A percentile compares a stretch with the other conserved stretches of the same genome.
These are phyloP conservation scores for Diaperis boleti DNA, from an alignment of 2,888 invertebrate species.

Conservation along the genomic window DNA sequence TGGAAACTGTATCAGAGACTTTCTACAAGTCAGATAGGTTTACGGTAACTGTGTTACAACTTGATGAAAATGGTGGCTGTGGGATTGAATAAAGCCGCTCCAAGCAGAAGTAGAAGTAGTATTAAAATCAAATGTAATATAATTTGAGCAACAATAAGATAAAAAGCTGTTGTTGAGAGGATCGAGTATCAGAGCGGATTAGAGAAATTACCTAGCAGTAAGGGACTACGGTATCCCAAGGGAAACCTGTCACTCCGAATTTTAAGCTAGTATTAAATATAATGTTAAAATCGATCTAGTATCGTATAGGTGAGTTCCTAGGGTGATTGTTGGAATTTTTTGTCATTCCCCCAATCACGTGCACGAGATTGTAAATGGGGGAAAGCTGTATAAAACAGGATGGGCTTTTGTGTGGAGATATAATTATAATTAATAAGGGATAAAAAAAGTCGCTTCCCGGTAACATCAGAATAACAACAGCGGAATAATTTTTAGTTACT, in stretches of 20 bases:
- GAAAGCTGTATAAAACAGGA: constrained; percentile 39
- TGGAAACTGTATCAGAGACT: too few relatives aligned
- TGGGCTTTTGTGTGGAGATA: constrained; percentile 46
- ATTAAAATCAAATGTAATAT: constrained; percentile 55
- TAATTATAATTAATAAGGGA: constrained; percentile 61
- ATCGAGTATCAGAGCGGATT: constrained; percentile 51
- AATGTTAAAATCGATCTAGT: constrained; percentile 23
- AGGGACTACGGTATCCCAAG: constrained; percentile 53
- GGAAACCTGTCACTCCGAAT: constrained; percentile 53
- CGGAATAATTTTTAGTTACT: constrained; percentile 59
- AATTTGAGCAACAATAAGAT: constrained; percentile 58
- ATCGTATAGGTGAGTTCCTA: constrained; percentile 16
- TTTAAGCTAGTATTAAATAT: constrained; percentile 39
- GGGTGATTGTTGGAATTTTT: constrained; percentile 39
- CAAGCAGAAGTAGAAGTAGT: constrained; percentile 41
- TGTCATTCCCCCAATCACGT: constrained; percentile 40
- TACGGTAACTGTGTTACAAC: background rate
- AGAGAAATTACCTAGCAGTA: constrained; percentile 54
- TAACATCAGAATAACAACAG: constrained; percentile 58
- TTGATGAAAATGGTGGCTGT: background rate
- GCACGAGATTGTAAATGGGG: constrained; percentile 39
- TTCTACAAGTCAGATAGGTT: too few relatives aligned
- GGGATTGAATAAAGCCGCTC: background rate
- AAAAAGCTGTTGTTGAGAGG: constrained; percentile 59
- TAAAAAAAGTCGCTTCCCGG: constrained; percentile 58